phyloP scores from a whole-genome alignment of 53 echinoderm and acorn worm genomes.

The Echinometra lucunter region DNA sequence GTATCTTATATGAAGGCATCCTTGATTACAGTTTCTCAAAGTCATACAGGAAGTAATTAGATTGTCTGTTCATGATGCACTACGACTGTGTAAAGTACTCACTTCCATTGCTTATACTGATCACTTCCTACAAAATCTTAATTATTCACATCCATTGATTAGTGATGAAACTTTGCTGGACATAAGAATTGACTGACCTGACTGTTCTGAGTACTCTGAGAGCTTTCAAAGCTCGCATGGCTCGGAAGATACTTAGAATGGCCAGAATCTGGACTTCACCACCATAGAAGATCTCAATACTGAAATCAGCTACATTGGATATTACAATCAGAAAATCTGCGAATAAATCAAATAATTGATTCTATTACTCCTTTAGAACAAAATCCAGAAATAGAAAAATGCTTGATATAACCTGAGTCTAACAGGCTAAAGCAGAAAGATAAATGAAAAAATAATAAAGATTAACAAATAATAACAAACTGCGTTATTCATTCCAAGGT shows the following conservation, averaged over 20 bases:
- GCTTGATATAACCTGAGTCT: too few relatives aligned
- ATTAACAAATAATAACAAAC: too few relatives aligned
- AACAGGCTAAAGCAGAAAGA: too few relatives aligned
- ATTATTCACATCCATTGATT: background rate
- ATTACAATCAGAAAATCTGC: conserved; percentile 92
- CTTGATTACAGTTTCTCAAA: background rate
- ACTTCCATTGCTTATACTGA: background rate
- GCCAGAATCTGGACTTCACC: conserved; percentile 91
- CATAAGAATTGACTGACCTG: conserved; percentile 72
- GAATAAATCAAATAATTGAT: background rate
- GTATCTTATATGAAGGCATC: background rate
- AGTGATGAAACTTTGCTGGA: background rate
- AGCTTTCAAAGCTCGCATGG: conserved; percentile 96
- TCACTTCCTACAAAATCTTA: background rate
- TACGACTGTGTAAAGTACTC: background rate
- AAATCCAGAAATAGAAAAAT: too few relatives aligned
- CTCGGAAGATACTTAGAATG: conserved; percentile 91
- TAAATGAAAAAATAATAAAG: too few relatives aligned
- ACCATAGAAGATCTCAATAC: conserved; percentile 82
- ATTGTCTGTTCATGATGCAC: background rate
- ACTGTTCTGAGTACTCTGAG: conserved; percentile 93
- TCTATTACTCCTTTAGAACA: too few relatives aligned
- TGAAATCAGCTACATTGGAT: conserved; percentile 86
- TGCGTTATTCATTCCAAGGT: too few relatives aligned
- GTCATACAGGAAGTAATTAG: background rate